Evolutionary conservation across 2,888 invertebrate genomes (phyloP).

Genomic region (Brachyptera putata): DNA sequence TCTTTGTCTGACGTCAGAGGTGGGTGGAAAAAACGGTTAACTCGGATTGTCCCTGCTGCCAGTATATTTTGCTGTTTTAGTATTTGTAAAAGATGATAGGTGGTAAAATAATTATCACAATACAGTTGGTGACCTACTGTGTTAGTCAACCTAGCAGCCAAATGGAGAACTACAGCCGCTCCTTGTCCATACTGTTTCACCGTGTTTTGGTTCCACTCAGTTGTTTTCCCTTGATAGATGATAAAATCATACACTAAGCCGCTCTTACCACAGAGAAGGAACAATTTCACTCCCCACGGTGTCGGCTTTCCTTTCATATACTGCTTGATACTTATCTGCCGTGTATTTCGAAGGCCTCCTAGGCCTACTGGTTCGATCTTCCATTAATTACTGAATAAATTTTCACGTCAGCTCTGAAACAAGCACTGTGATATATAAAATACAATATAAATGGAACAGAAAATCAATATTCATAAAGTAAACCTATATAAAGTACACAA

Average conservation of each 20-base stretch:
- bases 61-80: conserved; percentile 21
- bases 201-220: conserved; percentile 32
- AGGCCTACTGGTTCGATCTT: too few species aligned
- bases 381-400: too few species aligned
- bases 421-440: too few species aligned
- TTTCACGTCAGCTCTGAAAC: too few species aligned
- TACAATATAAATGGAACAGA: conserved; percentile 15
- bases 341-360: too few species aligned
- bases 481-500: too few species aligned
- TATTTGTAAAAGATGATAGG: conserved; percentile 20
- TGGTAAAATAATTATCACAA: conserved; percentile 32
- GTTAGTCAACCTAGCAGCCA: conserved; percentile 18
- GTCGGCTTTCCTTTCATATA: conserved; percentile 38
- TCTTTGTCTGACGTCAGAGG: conserved; percentile 26
- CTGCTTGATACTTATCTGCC: conserved; percentile 37
- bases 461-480: conserved; percentile 18
- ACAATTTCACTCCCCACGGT: conserved; percentile 38
- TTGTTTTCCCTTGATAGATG: conserved; percentile 41
- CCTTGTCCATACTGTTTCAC: conserved; percentile 21
- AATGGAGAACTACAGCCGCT: conserved; percentile 29
- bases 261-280: conserved; percentile 35
- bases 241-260: conserved; percentile 37
- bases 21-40: conserved; percentile 24
- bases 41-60: conserved; percentile 22
- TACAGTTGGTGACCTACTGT: conserved; percentile 22